Base-by-base conservation (phyloP, 2,888 invertebrate species). In the Pandemis cinnamomeana region DNA sequence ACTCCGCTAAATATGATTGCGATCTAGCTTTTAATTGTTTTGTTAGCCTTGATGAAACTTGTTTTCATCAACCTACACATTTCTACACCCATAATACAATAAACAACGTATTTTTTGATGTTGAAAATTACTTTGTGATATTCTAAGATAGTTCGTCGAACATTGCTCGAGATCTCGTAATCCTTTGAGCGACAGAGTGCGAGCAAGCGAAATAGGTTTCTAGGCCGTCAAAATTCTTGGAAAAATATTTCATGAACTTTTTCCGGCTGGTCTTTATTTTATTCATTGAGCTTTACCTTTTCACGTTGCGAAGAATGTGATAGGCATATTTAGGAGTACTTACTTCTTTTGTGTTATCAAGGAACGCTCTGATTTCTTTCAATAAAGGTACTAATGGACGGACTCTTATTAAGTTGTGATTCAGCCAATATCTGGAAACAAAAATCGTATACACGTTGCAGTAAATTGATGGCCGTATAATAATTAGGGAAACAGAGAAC, bases 381-480 rank as follows among this genome's bases (percentile, higher is more conserved):
- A 97, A 89, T 46, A 97, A 89, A 0, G 95, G 95, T 7, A 95
- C 86, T 66, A 98, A 89, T 69, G 96, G 96, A 81, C 95, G 95
- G 75, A 97, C 95, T 82, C 96, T 93, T 75, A 96, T 95, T 83
- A 96, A 91, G 84, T 96, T 96, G 86, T 97, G 97, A 86, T 97
- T 97, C 72, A 97, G 91, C 95, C 96, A 97, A 85, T 96, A 97
- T 78, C 96, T 96, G 88, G 78, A 94, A 89, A 62, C 20, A 75
- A 36, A 27, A 51, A 66, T 64, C n/a, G 41, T 15, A 2, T 10
- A 8, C 7, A 36, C 4, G 27, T 36, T 36, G 27, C 27, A 27
- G 27, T 27, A 27, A 27, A 27, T 27, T 27, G 27, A 27, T 10
- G 11, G 6, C 13, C 11, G 8, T 1, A 41, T 62, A 44, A 44